Evolutionary conservation across 2,888 invertebrate genomes (phyloP).

Genomic region (Drosophila nigritarsus): DNA sequence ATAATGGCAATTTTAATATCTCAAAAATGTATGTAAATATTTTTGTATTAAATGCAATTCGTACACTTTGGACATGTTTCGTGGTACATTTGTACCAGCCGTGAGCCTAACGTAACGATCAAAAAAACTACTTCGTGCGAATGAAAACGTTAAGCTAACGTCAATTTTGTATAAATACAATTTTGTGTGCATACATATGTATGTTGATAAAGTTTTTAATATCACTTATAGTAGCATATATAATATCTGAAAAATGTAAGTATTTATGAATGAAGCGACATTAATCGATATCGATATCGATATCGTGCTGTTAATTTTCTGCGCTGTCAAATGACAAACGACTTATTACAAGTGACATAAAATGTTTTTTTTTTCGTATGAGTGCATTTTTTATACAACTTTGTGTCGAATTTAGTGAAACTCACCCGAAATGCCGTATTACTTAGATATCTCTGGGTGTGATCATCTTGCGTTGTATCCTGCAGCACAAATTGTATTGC

Average conservation of each 20-base stretch:
- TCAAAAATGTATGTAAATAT: not conserved
- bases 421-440: constrained; percentile 79
- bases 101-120: not conserved
- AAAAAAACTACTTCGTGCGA: not conserved
- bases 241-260: not conserved
- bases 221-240: not conserved
- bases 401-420: not conserved
- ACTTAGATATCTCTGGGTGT: constrained; percentile 60
- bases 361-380: not conserved
- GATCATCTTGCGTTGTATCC: constrained; percentile 72
- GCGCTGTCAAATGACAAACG: not conserved
- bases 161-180: not conserved
- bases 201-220: not conserved
- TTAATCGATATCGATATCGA: not conserved
- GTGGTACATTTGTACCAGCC: not conserved
- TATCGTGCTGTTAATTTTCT: not conserved
- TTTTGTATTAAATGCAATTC: not conserved
- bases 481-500: constrained; percentile 81
- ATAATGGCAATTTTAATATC: not conserved
- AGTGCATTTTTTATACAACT: not conserved
- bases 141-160: not conserved
- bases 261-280: not conserved
- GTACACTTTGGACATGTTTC: not conserved
- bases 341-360: not conserved
- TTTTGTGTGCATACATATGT: not conserved